Percentiles rank a stretch among this genome's conserved stretches.
phyloP scores from a whole-genome alignment of 2,888 invertebrate species.

The Eupithecia pulchellata region DNA sequence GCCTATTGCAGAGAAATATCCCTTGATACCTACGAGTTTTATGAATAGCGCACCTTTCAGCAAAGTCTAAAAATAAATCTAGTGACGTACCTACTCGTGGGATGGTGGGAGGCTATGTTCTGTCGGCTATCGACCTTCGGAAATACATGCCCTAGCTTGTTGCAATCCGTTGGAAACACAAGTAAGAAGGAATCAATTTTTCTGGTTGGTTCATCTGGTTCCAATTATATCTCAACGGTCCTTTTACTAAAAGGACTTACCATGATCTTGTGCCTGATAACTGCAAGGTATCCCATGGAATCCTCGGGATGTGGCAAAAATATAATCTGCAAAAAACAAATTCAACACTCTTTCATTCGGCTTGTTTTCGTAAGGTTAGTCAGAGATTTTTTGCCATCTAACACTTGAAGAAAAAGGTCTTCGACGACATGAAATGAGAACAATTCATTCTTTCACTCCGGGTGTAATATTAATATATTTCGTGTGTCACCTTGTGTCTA shows the following conservation, averaged over 20 bases:
- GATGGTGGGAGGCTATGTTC: too few relatives aligned
- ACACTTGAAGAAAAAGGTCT: neutral
- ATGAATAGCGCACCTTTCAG: neutral
- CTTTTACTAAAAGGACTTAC: slow-evolving; percentile 52
- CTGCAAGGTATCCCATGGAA: slow-evolving; percentile 52
- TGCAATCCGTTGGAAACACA: neutral
- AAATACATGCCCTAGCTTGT: neutral
- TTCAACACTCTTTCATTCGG: neutral
- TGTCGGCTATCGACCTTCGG: too few relatives aligned
- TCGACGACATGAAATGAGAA: neutral
- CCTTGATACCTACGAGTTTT: neutral
- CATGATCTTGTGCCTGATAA: slow-evolving; percentile 74
- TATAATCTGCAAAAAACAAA: slow-evolving; percentile 60
- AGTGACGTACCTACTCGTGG: too few relatives aligned
- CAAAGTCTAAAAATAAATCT: too few relatives aligned
- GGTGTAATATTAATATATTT: too few relatives aligned
- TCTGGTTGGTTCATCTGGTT: neutral
- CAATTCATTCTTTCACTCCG: neutral
- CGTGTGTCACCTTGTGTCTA: too few relatives aligned
- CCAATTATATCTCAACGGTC: neutral
- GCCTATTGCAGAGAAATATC: neutral
- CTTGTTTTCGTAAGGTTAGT: neutral
- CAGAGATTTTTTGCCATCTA: neutral
- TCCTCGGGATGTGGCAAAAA: slow-evolving; percentile 60
- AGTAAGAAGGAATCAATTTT: neutral